These are phyloP conservation scores for Euzophera pinguis DNA, from an alignment of 2,888 invertebrate species.

Conservation along the genomic window DNA sequence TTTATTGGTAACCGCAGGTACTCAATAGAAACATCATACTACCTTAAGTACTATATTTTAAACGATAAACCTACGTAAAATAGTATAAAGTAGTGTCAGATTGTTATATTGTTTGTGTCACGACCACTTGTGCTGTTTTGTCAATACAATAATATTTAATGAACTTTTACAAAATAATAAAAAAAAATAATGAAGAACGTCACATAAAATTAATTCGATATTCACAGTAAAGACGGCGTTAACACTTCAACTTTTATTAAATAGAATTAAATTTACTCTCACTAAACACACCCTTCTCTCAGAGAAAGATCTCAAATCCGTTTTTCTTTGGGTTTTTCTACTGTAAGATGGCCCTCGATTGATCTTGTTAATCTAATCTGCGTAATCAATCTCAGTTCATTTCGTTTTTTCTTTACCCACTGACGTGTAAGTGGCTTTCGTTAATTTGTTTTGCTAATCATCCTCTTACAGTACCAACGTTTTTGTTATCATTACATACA, in stretches of 20 bases:
- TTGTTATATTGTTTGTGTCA: too few relatives aligned
- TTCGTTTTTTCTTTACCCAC: conserved; percentile 3
- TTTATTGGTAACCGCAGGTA: too few relatives aligned
- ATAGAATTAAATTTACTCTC: neutral
- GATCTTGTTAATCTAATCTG: conserved; percentile 6
- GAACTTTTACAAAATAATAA: too few relatives aligned
- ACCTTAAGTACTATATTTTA: too few relatives aligned
- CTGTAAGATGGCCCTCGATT: neutral
- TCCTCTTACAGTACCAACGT: neutral
- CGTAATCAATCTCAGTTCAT: conserved; percentile 4
- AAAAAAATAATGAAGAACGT: too few relatives aligned
- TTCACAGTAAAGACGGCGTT: neutral
- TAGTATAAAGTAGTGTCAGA: too few relatives aligned
- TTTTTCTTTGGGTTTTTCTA: neutral
- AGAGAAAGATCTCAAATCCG: neutral
- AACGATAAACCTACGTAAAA: too few relatives aligned
- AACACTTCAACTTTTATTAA: neutral
- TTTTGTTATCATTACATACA: too few relatives aligned
- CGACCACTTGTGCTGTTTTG: too few relatives aligned
- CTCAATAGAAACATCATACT: too few relatives aligned
- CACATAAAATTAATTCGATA: too few relatives aligned
- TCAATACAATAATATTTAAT: too few relatives aligned
- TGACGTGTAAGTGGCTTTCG: conserved; percentile 4
- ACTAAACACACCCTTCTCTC: neutral
- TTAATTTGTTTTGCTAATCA: conserved; percentile 2